Percentiles rank a stretch among this genome's conserved stretches.
These are phyloP conservation scores for Prietella phreatophila DNA, from an alignment of 2,113 vertebrate species.

Conservation along the genomic window DNA sequence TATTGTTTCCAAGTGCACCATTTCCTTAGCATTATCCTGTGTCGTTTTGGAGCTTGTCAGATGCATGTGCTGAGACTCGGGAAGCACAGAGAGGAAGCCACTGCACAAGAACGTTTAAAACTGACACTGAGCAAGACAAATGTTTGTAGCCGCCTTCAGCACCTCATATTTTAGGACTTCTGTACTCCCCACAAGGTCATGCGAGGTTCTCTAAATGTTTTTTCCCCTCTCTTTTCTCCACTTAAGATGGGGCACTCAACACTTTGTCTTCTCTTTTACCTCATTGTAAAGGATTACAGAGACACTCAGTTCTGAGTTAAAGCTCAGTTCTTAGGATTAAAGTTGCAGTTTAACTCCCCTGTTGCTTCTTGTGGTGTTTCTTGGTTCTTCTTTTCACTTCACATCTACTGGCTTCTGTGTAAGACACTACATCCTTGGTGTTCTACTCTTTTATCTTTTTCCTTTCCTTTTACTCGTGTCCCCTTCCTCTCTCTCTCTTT, in stretches of 20 bases:
- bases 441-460: neutral
- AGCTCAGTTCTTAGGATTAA: neutral
- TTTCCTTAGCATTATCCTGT: neutral
- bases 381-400: neutral
- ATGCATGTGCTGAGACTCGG: neutral
- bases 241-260: neutral
- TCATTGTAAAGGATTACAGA: constrained; percentile 9
- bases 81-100: constrained; percentile 4
- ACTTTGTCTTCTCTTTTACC: neutral
- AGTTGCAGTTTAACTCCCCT: neutral
- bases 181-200: constrained; percentile 14
- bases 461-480: neutral
- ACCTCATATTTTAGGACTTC: neutral
- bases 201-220: constrained; percentile 23
- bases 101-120: constrained; percentile 28
- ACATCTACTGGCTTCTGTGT: neutral
- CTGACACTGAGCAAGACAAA: constrained; percentile 34
- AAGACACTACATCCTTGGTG: neutral
- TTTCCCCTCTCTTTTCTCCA: neutral
- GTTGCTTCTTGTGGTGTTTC: neutral
- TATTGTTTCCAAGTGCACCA: neutral
- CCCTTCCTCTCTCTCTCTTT: neutral
- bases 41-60: neutral
- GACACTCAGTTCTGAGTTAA: neutral
- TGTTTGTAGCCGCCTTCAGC: neutral